Conservation (phyloP, 1,140 invertebrate genomes). For the Pseudomyrmex pallidus region DNA sequence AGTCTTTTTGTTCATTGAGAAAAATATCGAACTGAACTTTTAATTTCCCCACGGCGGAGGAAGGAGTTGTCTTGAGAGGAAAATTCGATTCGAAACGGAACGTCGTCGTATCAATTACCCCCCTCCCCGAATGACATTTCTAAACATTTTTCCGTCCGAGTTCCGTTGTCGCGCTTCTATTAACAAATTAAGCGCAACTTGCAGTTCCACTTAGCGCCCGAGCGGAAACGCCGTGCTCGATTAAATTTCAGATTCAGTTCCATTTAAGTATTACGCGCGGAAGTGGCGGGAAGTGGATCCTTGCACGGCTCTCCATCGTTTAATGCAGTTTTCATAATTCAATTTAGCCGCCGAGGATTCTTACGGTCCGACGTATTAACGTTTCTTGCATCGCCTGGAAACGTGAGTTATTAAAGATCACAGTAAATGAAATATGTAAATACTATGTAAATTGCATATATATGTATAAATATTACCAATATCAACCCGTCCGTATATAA, state of each 20-base stretch:
- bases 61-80: not conserved
- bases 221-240: conserved; percentile 55
- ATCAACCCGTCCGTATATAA: too few species aligned
- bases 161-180: conserved; percentile 44
- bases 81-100: conserved; percentile 50
- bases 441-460: too few species aligned
- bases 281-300: conserved; percentile 54
- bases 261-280: conserved; percentile 57
- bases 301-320: conserved; percentile 42
- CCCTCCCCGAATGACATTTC: conserved; percentile 43
- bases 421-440: not conserved
- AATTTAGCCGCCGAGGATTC: conserved; percentile 43
- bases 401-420: conserved; percentile 10
- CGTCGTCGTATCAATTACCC: conserved; percentile 53
- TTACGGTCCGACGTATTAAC: conserved; percentile 38
- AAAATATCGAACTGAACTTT: conserved; percentile 38
- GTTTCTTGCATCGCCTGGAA: not conserved
- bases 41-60: not conserved
- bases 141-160: conserved; percentile 56
- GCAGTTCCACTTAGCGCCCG: conserved; percentile 56
- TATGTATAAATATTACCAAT: too few species aligned
- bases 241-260: conserved; percentile 61
- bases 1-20: not conserved
- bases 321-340: conserved; percentile 60
- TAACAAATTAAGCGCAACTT: conserved; percentile 61